Percentiles rank a stretch among this genome's conserved stretches.
These are phyloP conservation scores for Pelusios castaneus DNA, from an alignment of 2,113 vertebrate species.

Conservation along the genomic window DNA sequence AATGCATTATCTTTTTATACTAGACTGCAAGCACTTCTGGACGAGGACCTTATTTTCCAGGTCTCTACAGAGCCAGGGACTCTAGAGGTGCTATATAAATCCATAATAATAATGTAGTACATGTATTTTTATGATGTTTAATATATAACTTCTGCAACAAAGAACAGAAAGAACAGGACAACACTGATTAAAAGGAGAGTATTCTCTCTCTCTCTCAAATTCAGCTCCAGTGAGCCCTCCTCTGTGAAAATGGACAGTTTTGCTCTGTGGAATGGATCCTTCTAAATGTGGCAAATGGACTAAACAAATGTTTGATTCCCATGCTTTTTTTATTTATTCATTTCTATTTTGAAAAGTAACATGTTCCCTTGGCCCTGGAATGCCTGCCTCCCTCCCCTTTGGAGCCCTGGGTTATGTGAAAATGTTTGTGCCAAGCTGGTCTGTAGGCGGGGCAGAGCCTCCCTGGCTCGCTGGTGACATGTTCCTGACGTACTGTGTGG, in stretches of 20 bases:
- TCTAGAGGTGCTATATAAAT: neutral
- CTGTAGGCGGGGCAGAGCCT: slow-evolving; percentile 72
- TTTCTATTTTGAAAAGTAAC: slow-evolving; percentile 86
- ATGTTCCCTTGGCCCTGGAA: slow-evolving; percentile 78
- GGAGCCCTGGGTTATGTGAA: slow-evolving; percentile 96
- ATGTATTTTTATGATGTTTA: neutral
- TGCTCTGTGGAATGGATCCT: neutral
- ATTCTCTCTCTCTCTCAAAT: neutral
- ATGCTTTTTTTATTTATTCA: slow-evolving; percentile 88
- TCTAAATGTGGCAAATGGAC: slow-evolving; percentile 72
- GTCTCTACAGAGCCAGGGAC: fast-evolving
- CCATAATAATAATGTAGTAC: neutral
- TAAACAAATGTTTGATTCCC: slow-evolving; percentile 82
- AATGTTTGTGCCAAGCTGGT: slow-evolving; percentile 80
- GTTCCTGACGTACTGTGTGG: slow-evolving; percentile 85
- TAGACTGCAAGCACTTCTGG: fast-evolving
- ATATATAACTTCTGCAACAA: fast-evolving
- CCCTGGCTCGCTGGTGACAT: slow-evolving; percentile 75
- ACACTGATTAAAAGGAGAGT: neutral
- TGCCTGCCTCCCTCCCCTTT: slow-evolving; percentile 81
- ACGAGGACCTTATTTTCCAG: fast-evolving
- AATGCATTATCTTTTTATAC: fast-evolving
- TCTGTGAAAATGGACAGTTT: neutral
- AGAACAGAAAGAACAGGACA: fast-evolving
- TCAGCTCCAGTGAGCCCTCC: fast-evolving